Percentiles rank a stretch among this genome's conserved stretches.
Evolutionary conservation across 2,797 vertebrate genomes (phyloP).

Genomic region (Platalea minor): DNA sequence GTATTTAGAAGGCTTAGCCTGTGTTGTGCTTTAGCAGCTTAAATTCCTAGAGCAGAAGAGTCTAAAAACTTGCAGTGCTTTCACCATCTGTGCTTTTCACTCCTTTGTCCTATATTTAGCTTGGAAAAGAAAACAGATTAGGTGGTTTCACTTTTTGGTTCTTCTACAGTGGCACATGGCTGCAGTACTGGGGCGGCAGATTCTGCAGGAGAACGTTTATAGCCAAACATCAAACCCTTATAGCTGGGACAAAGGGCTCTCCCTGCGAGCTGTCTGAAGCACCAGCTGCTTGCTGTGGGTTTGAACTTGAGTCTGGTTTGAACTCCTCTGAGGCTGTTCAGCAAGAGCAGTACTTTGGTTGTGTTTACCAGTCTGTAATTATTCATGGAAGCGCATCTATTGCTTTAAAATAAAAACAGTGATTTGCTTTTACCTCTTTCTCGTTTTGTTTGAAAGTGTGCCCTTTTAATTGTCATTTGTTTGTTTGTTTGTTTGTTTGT

Average conservation of each 20-base stretch:
- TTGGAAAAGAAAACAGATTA: not conserved
- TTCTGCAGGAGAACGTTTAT: not conserved
- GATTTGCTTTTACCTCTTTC: not conserved
- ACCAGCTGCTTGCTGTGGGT: not conserved
- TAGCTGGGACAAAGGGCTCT: not conserved
- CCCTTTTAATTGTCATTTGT: not conserved
- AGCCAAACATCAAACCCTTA: too few relatives aligned
- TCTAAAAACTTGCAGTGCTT: not conserved
- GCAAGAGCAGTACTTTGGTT: not conserved
- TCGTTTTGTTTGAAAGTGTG: not conserved
- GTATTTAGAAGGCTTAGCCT: not conserved
- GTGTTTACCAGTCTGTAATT: not conserved
- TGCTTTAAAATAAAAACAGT: not conserved
- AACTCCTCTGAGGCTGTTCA: not conserved
- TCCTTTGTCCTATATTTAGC: slow-evolving; percentile 48
- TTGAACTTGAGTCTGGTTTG: not conserved
- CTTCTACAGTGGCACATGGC: not conserved
- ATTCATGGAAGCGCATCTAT: not conserved
- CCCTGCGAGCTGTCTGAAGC: not conserved
- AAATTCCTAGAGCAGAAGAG: slow-evolving; percentile 37
- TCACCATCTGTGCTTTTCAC: slow-evolving; percentile 45
- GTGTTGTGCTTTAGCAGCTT: slow-evolving; percentile 1
- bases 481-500: too few relatives aligned
- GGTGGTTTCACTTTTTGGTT: not conserved
- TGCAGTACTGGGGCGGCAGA: not conserved